Evolutionary conservation across 2,797 vertebrate species (phyloP), one percentile per base, ranked within the genome.

Genomic region (Typhlichthys subterraneus): DNA sequence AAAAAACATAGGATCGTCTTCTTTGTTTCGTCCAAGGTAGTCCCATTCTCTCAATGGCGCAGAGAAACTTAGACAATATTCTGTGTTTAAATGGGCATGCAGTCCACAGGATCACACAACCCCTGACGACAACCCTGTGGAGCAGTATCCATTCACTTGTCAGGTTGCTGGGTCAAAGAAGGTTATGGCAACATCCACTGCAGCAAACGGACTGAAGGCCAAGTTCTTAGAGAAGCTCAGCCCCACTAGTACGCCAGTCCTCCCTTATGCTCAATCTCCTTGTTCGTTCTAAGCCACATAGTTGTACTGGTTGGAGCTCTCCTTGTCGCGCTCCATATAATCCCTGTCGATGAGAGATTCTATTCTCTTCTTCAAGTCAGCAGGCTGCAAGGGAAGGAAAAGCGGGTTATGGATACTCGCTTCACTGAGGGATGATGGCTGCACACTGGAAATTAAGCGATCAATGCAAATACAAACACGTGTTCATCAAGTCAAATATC

Each of bases 321-420:
- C 98, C 91, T 99, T 99, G 92, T 99, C 97, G 84, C 98, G 95
- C 91, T 99, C 98, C 97, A 99, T 99, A 91, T 99, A 99, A 93
- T 99, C 97, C 82, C 97, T 94, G 92, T 99, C 98, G 90, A 99
- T 99, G 85, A 99, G 94, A 70, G 97, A 99, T 94, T 99, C 97
- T 96, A 99, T 99, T 94, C 98, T 98, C 92, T 99, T 99, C 94
- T 99, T 99, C 84, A 99, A 91, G 91, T 99, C 98, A 93, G 97
- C 98, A 91, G 98, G 97, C 97, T 99, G 75, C 50, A 56, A 77
- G 49, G 61, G 53, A 54, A 23, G 69, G 45, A 12, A 49, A 38
- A 59, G 50, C 64, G 13, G n/a, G 2, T 23, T 9, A 13, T 29
- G 29, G 5, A 13, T 14, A 38, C 14, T 56, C 15, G 11, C 14